Evolutionary conservation across 2,797 vertebrate species (phyloP).

Genomic region (Delichon dasypus): DNA sequence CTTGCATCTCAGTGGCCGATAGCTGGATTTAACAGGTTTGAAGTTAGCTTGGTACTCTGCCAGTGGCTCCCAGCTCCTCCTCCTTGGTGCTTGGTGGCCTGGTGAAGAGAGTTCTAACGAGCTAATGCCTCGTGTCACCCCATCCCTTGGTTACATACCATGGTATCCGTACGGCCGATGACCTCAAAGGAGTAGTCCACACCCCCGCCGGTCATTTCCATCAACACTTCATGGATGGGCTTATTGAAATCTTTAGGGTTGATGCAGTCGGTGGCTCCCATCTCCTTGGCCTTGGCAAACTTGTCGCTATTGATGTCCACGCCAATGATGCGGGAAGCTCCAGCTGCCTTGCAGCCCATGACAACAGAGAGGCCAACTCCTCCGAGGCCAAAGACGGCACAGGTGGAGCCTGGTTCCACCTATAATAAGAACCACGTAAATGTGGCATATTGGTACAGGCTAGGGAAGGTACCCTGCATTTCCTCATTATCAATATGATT

Average conservation of each 20-base stretch:
- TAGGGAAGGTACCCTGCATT: not conserved
- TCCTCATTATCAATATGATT: not conserved
- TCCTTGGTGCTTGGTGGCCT: not conserved
- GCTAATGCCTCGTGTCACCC: not conserved
- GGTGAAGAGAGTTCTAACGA: not conserved
- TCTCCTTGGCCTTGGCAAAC: constrained; percentile 84
- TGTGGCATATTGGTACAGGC: not conserved
- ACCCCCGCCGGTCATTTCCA: constrained; percentile 83
- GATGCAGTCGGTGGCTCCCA: constrained; percentile 88
- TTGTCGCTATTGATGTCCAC: constrained; percentile 85
- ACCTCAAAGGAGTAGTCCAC: constrained; percentile 91
- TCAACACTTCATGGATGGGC: constrained; percentile 85
- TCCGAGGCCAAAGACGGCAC: constrained; percentile 87
- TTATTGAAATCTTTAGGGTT: constrained; percentile 85
- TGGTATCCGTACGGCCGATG: constrained; percentile 83
- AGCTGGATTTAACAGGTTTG: not conserved
- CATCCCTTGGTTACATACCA: constrained; percentile 77
- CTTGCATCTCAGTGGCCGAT: not conserved
- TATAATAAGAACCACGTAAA: constrained; percentile 31
- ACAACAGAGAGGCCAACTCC: constrained; percentile 87
- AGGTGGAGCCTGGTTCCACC: constrained; percentile 88
- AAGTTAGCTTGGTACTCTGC: not conserved
- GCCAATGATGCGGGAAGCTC: constrained; percentile 87
- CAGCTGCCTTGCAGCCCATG: constrained; percentile 86
- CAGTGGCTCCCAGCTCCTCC: not conserved